A percentile compares a stretch with the other conserved stretches of the same genome.
Evolutionary conservation across 2,113 vertebrate genomes (phyloP).

Genomic region (Tapirus terrestris): DNA sequence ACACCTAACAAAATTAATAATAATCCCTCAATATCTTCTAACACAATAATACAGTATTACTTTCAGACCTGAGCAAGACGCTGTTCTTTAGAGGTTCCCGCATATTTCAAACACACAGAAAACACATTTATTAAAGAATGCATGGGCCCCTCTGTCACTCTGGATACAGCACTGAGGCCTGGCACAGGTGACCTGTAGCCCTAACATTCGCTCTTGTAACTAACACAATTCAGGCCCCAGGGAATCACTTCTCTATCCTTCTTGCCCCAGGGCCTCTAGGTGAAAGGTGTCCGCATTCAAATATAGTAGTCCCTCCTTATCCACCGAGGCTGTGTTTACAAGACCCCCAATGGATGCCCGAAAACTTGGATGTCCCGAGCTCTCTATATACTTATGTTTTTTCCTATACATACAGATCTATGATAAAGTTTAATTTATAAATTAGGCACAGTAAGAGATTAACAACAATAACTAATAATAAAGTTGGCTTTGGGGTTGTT

Average conservation of each 20-base stretch:
- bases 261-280: not conserved
- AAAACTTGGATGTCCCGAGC: too few relatives aligned
- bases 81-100: not conserved
- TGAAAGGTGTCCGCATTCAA: not conserved
- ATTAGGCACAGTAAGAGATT: too few relatives aligned
- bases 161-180: not conserved
- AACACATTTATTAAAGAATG: not conserved
- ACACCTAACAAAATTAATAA: constrained; percentile 49
- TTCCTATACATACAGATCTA: too few relatives aligned
- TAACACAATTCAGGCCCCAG: not conserved
- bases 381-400: too few relatives aligned
- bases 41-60: constrained; percentile 11
- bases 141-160: too few relatives aligned
- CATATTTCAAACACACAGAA: constrained; percentile 14
- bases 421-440: too few relatives aligned
- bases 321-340: too few relatives aligned
- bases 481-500: too few relatives aligned
- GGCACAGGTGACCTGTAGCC: not conserved
- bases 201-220: not conserved
- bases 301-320: not conserved
- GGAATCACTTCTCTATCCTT: not conserved
- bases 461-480: too few relatives aligned
- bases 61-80: not conserved
- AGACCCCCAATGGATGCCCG: too few relatives aligned
- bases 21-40: constrained; percentile 26